phyloP scores from a whole-genome alignment of 2,888 invertebrate genomes.

The Gari tellinella region DNA sequence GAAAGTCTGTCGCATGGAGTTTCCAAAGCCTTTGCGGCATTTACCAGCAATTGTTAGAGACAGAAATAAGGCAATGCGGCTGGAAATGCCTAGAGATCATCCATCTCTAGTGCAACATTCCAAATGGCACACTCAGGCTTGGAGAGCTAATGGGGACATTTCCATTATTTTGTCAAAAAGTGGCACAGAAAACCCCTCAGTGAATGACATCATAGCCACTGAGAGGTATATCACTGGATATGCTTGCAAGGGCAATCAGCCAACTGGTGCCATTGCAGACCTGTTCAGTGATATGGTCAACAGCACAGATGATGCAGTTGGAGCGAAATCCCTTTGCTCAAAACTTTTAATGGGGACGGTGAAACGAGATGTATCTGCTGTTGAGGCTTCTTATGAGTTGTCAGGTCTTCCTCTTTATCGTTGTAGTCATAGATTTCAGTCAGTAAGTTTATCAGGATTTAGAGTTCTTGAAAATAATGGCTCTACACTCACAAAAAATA shows the following conservation, averaged over 20 bases:
- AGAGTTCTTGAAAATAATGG: conserved; percentile 39
- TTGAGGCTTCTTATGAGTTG: conserved; percentile 60
- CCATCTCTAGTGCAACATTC: conserved; percentile 23
- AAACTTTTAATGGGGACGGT: conserved; percentile 58
- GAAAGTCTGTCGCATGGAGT: conserved; percentile 23
- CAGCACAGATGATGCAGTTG: conserved; percentile 8
- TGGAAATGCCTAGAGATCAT: conserved; percentile 65
- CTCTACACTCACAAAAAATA: not conserved
- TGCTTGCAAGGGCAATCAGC: conserved; percentile 63
- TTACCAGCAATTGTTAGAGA: conserved; percentile 41
- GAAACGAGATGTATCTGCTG: conserved; percentile 60
- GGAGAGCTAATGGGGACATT: conserved; percentile 31
- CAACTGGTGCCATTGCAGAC: conserved; percentile 51
- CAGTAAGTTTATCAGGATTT: conserved; percentile 54
- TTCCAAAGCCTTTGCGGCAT: conserved; percentile 1
- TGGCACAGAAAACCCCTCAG: conserved; percentile 55
- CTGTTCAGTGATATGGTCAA: conserved; percentile 38
- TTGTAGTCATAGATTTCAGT: too few relatives aligned
- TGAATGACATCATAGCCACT: conserved; percentile 60
- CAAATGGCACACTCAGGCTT: conserved; percentile 16
- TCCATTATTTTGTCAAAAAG: conserved; percentile 61
- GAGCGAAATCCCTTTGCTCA: conserved; percentile 35
- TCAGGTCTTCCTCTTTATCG: too few relatives aligned
- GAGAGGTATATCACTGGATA: conserved; percentile 47
- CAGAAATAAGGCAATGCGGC: conserved; percentile 52